Evolutionary conservation across 2,797 vertebrate species (phyloP).

Genomic region (Caiman crocodilus): DNA sequence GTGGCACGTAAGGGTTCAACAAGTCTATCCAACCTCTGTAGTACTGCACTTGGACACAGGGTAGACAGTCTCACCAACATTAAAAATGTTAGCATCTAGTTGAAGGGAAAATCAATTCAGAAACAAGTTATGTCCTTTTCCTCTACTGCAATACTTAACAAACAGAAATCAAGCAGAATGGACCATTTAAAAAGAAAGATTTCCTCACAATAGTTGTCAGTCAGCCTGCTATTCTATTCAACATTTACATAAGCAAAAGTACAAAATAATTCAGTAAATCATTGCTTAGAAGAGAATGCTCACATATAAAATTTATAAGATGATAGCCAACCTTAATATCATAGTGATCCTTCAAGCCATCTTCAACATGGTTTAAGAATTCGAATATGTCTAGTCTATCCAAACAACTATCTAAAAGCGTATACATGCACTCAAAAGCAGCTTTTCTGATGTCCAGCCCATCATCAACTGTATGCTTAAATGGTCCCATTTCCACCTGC

Average conservation of each 20-base stretch:
- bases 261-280: conserved; percentile 1
- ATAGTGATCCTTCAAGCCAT: conserved; percentile 94
- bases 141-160: conserved; percentile 10
- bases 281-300: background rate
- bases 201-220: background rate
- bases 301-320: background rate
- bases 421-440: conserved; percentile 95
- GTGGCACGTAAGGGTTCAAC: conserved; percentile 97
- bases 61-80: conserved; percentile 92
- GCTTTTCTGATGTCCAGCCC: conserved; percentile 92
- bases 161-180: background rate
- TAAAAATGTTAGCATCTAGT: conserved; percentile 92
- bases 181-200: background rate
- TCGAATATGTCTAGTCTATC: conserved; percentile 94
- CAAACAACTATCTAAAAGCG: conserved; percentile 92
- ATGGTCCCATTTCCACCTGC: conserved; percentile 94
- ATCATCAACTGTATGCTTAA: conserved; percentile 93
- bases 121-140: background rate
- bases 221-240: background rate
- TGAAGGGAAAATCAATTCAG: conserved; percentile 1
- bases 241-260: background rate
- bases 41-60: conserved; percentile 93
- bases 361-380: conserved; percentile 94
- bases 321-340: conserved; percentile 91
- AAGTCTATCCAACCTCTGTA: conserved; percentile 95